Base-by-base conservation (phyloP, 1,140 invertebrate species). In the Bombus balteatus region DNA sequence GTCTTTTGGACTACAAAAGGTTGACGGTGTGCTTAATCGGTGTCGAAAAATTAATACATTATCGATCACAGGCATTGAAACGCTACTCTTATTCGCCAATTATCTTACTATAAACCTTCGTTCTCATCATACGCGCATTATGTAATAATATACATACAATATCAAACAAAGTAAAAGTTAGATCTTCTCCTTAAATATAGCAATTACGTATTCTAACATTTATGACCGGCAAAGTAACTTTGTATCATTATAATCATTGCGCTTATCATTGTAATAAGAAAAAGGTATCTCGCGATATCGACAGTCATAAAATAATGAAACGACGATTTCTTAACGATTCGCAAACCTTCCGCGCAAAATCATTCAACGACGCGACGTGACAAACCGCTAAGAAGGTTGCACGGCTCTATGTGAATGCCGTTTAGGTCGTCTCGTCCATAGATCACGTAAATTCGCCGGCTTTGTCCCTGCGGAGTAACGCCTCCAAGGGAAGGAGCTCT, bases 391-490 rank as follows among this genome's bases (percentile, higher is more conserved):
- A 85, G 68, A 43, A 85, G 28, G n/a, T n/a, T 32, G 3, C 25
- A 13, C n/a, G 1, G 22, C 39, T 57, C 28, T 57, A 32, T 66
- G 41, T 0, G 71, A 80, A 70, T 88, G 47, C n/a, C 77, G 22
- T 81, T 85, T 37, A 65, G 22, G 43, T 82, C 39, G 57, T 71
- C 25, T 65, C 39, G 77, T 80, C 76, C 81, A 76, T 78, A 70
- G 41, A 75, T 83, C 59, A 79, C 78, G 81, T 68, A 86, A 86
- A 88, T 89, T 89, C 79, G 75, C 78, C 57, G 62, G 83, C 85
- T 88, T 83, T 89, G 81, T 86, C 65, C 65, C 71, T 43, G 25
- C 25, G 66, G 41, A 62, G 34, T 59, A 82, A 75, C 68, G 83
- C 65, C 57, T 66, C 28, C 18, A 1, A 43, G 66, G 71, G 57